Base-by-base conservation (phyloP, 2,888 invertebrate species). In the Stenolophus ochropezus region DNA sequence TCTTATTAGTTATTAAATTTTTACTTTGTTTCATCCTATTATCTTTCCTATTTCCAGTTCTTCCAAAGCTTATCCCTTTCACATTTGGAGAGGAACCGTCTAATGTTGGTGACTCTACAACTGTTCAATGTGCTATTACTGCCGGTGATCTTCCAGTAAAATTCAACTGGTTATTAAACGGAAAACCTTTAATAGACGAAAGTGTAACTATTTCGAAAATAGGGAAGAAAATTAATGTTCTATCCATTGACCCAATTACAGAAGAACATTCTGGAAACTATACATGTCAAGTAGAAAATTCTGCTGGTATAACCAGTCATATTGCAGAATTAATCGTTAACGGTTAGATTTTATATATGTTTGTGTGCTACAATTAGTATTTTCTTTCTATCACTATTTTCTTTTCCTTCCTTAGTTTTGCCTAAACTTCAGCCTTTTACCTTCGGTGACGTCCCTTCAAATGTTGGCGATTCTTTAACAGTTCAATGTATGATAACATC, bases 121-220 rank as follows among this genome's bases (percentile, higher is more conserved):
- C 88, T 84, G 85, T 89, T 11, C 92, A 91, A 78, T 95, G 95
- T 88, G 91, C 93, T 84, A 92, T 93, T 74, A 92, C 92, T 75
- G 93, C 94, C 88, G 95, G 96, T 83, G 95, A 95, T 89, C 90
- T 92, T 83, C 95, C 95, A 3, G 90, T 95, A 87, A 91, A 91
- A 78, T 92, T 95, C 82, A 90, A 91, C 42, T 95, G 95, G 95
- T 92, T 92, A 81, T 93, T 94, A 89, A 93, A 94, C 90, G 93
- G 93, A 82, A 91, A 91, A 87, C 90, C 91, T 81, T 89, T 93
- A 86, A 89, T 89, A 76, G 90, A 90, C 84, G 89, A 89, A 85
- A 91, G 90, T 86, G 91, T 92, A 85, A 89, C 89, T 78, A 90
- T 93, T 69, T 90, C 91, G 47, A 92, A 91, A 88, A 92, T 92